Evolutionary conservation across 2,797 vertebrate genomes (phyloP), one percentile per base, ranked within the genome.

Genomic region (Botia kubotai): DNA sequence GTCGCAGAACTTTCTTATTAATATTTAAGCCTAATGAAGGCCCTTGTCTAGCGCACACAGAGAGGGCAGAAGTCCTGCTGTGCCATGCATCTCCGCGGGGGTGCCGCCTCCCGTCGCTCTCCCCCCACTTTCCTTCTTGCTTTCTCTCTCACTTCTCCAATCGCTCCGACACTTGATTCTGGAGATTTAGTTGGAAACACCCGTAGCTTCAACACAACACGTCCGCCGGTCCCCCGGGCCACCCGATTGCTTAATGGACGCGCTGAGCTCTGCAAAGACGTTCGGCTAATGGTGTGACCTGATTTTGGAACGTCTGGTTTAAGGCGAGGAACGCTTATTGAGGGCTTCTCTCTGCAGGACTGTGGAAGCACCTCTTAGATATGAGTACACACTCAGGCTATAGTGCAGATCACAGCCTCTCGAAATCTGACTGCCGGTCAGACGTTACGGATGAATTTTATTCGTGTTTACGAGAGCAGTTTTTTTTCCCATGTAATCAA

Each of bases 1-100:
- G 39, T 80, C 77, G 85, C 72, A 86, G 88, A 90, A 89, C 82
- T 81, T 87, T 82, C 83, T 93, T 86, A 91, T 92, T 92, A 92
- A 89, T 91, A 89, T 88, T 90, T 82, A 77, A 86, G 87, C 87
- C 89, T 93, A 92, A 93, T 93, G 90, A 91, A 89, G 81, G 75
- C 85, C 53, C 85, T 76, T 10, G 76, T 83, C 85, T 89, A 72
- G 74, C 68, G 53, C 65, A 77, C 53, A 63, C 79, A 58, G 71
- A 52, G 84, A 79, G 69, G 81, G 74, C 72, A 65, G 58, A 55
- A 23, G 39, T 39, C 68, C 57, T 5, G 29, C 62, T 67, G 79
- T 36, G 67, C 16, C 52, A 46, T 83, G 36, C 52, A 74, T 63
- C 70, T 62, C 46, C 6, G 68, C 80, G 63, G 62, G 82, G 55